Base-by-base conservation (phyloP, 2,888 invertebrate species). In the Zelleria hepariella region DNA sequence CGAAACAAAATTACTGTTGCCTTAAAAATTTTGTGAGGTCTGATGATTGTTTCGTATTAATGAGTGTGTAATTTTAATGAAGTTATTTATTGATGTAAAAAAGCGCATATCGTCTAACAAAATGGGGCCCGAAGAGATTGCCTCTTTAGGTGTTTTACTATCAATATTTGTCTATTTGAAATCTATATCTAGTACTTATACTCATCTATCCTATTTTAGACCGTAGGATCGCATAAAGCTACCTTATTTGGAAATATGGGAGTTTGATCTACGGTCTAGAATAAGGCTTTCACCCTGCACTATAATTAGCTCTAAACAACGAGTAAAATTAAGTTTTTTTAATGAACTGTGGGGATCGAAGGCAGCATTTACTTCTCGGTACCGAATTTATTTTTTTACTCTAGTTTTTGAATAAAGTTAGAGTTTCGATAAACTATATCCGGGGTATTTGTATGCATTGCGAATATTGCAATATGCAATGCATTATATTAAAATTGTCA, bases 21-120 rank as follows among this genome's bases (percentile, higher is more conserved):
- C 82, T 84, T 84, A 78, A 70, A 73, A 68, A 68, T 78, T 77
- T 75, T 68, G 72, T 69, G 67, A 73, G 66, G 70, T 73, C 75
- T 78, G 69, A 73, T 18, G 23, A 51, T 21, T 51, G 8, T 18
- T 51, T 23, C 6, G 20, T 51, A 23, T 10, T n/a, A 42, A 42
- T 42, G 32, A 15, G 32, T 42, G 32, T 42, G 10, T 42, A 42
- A 42, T 15, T 42, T 3, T 42, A 42, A 42, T 42, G 10, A 21
- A 51, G 51, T 18, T 21, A 51, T 51, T 21, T 20, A 51, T 23
- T 51, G 10, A 18, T 20, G 23, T 49, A 42, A 42, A 42, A 15
- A 51, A 51, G 20, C 51, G 51, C 51, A 51, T 51, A 51, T 51
- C 51, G 51, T 51, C 23, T 51, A 10, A 21, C 20, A 21, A 15